A percentile compares a stretch with the other conserved stretches of the same genome.
phyloP scores from a whole-genome alignment of 2,113 vertebrate species.

The Podarcis muralis region DNA sequence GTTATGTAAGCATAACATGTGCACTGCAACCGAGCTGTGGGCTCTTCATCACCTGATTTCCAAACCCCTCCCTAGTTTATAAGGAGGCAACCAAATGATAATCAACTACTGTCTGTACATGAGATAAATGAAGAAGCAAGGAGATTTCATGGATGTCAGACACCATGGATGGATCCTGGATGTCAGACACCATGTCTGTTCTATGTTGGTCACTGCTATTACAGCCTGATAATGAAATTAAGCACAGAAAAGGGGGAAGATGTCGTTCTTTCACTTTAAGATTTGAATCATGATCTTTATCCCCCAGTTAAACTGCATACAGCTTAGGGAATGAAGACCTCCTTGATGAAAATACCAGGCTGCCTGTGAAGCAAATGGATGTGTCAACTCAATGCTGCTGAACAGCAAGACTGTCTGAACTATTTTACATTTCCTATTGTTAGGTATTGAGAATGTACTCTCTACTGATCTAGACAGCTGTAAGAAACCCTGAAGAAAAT shows the following conservation, averaged over 20 bases:
- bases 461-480: background rate
- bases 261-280: background rate
- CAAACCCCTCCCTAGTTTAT: background rate
- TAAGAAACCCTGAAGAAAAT: background rate
- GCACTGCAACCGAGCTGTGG: too few relatives aligned
- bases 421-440: background rate
- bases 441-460: background rate
- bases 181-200: background rate
- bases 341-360: background rate
- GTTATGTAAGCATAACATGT: too few relatives aligned
- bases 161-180: background rate
- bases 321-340: background rate
- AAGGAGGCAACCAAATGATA: too few relatives aligned
- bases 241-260: background rate
- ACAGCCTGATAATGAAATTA: background rate
- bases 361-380: background rate
- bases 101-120: background rate
- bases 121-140: background rate
- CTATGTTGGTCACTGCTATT: background rate
- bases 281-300: background rate
- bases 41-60: background rate
- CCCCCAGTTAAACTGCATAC: background rate
- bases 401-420: background rate
- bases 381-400: background rate
- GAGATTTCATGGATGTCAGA: background rate